phyloP scores from a whole-genome alignment of 2,113 vertebrate species.

The Takifugu bimaculatus region DNA sequence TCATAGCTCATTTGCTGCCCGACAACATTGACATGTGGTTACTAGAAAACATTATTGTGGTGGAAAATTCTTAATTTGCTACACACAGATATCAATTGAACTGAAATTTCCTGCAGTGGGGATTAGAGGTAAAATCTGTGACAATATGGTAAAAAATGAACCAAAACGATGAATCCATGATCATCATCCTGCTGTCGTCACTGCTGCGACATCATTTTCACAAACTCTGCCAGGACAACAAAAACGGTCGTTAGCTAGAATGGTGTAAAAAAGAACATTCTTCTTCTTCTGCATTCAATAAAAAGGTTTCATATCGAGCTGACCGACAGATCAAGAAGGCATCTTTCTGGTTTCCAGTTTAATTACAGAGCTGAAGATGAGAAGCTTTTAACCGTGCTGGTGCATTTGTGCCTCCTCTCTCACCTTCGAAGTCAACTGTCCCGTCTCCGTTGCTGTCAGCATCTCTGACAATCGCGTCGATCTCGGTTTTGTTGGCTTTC shows the following conservation, averaged over 20 bases:
- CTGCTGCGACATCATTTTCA: conserved; percentile 76
- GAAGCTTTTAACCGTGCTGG: neutral
- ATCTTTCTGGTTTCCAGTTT: neutral
- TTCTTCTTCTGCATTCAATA: neutral
- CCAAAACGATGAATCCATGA: neutral
- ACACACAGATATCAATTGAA: too few relatives aligned
- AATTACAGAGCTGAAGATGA: neutral
- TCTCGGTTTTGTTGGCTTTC: conserved; percentile 71
- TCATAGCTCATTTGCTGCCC: too few relatives aligned
- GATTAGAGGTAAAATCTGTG: too few relatives aligned
- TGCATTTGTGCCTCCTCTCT: conserved; percentile 16
- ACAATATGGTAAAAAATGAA: too few relatives aligned
- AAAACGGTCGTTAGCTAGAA: neutral
- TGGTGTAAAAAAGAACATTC: neutral
- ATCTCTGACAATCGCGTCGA: conserved; percentile 78
- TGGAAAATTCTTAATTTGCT: too few relatives aligned
- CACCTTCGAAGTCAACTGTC: conserved; percentile 87
- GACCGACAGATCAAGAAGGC: too few relatives aligned
- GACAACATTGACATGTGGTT: too few relatives aligned
- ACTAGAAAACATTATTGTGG: too few relatives aligned
- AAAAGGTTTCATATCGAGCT: too few relatives aligned
- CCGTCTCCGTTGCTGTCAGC: conserved; percentile 83
- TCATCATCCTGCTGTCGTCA: conserved; percentile 2
- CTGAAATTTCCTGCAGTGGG: too few relatives aligned
- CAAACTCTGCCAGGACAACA: conserved; percentile 68